phyloP scores from a whole-genome alignment of 2,888 invertebrate species.

The Heteromurus nitidus region DNA sequence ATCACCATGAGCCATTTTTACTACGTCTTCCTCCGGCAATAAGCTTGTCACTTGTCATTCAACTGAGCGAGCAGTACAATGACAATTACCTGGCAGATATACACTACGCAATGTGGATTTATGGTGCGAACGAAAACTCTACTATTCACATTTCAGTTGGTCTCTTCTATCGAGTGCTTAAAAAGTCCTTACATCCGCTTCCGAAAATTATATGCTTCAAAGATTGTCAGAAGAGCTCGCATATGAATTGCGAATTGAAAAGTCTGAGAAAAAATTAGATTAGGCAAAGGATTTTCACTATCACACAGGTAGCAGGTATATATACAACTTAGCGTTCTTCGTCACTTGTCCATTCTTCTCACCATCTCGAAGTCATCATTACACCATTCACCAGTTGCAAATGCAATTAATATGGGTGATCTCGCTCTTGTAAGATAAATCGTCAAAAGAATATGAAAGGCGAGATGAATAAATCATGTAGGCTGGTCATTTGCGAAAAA shows the following conservation, averaged over 20 bases:
- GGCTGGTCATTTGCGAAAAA: background rate
- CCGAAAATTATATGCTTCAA: background rate
- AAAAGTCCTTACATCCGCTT: too few species aligned
- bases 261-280: too few species aligned
- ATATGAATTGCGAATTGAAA: background rate
- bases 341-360: conserved; percentile 1
- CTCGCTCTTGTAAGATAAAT: too few species aligned
- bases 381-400: background rate
- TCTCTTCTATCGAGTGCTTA: too few species aligned
- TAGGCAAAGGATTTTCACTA: conserved; percentile 16
- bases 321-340: too few species aligned
- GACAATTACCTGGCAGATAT: conserved; percentile 20
- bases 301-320: too few species aligned
- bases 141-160: background rate
- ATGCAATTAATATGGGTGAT: too few species aligned
- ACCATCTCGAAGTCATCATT: too few species aligned
- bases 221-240: background rate
- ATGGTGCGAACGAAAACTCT: conserved; percentile 2
- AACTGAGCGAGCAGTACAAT: conserved; percentile 5
- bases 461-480: conserved; percentile 21
- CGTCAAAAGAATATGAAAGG: too few species aligned
- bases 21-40: conserved; percentile 17
- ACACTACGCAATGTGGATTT: conserved; percentile 28
- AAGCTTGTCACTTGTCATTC: conserved; percentile 18
- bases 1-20: too few species aligned